Evolutionary conservation across 2,888 invertebrate genomes (phyloP), one percentile per base, ranked within the genome.

Genomic region (Rhorus exstirpatorius): DNA sequence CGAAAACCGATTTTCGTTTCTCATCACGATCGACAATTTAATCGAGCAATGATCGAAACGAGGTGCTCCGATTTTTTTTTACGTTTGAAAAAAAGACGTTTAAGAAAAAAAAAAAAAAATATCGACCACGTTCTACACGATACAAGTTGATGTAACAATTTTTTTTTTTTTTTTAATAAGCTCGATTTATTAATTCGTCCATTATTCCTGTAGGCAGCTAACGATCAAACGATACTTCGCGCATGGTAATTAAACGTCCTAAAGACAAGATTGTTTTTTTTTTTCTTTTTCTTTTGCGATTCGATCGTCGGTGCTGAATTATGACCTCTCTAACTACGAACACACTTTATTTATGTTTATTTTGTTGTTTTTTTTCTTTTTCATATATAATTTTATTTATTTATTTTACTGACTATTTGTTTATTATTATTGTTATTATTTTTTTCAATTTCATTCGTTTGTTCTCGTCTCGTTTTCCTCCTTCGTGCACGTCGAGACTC

Each of bases 151-250:
- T 74, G 65, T 83, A 76, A 74, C 61, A 68, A 78, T 76, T 72
- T 38, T 26, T 60, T 44, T 49, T 51, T 67, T 80, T 80, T 71
- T 46, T 70, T 71, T 26, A 65, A 67, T 83, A 84, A 84, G 84
- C 84, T 84, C 84, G 84, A 77, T 83, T 74, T 41, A 74, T 81
- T 83, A 83, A 84, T 83, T 83, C 83, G 75, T 83, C 71, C 80
- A 65, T 58, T 41, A 63, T 72, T 81, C 51, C 8, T 21, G 44
- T 41, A 65, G 58, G 65, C 67, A 53, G 51, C 72, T 31, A 81
- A 79, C 65, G 78, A 78, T 44, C 65, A 60, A 72, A 60, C 19
- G 46, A 61, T 55, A 58, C 14, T 76, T 58, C 49, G 58, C 55
- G 65, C 58, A 21, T 51, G 65, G 14, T 51, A 41, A 31, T 10